Base-by-base conservation (phyloP, 1,140 invertebrate genomes). In the Aphelinus atriplicis region DNA sequence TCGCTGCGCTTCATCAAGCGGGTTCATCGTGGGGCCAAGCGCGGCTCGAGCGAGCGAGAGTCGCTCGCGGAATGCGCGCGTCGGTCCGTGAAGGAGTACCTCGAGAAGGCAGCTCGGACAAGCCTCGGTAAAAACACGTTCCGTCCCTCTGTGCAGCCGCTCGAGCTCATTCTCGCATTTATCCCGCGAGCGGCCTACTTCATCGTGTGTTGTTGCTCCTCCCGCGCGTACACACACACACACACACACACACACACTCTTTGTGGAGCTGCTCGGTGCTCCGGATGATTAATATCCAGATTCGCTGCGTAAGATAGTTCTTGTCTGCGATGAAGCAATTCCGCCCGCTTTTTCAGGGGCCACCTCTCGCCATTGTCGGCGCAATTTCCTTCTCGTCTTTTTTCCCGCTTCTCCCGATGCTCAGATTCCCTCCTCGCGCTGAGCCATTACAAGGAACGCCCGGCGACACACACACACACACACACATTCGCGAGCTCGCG, bases 301-400 rank as follows among this genome's bases (percentile, higher is more conserved):
- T 85, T 78, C 80, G 78, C 80, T 79, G 74, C 76, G 67, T 78
- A 65, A 82, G 81, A 83, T 83, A 80, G 80, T 84, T 86, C 81
- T 83, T 83, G 82, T 83, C 84, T 79, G 80, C 26, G 81, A 86
- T 84, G 82, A 86, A 86, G 83, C 83, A 83, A 84, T 87, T 87
- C 80, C 74, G 83, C 81, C 79, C 81, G 80, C 82, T 84, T 83
- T 83, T 85, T 84, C 80, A 63, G 51, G 51, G 47, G 66, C 50
- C 58, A 70, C 64, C 66, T 58, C 66, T 48, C 58, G 67, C 72
- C 53, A 3, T 42, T 26, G 26, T 26, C 26, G 26, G 26, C 26
- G 26, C 26, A 26, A 26, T 26, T 26, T 26, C 26, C 26, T 26
- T 26, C 26, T 26, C 26, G 26, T 26, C 26, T 26, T 26, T 26